Percentiles rank a stretch among this genome's conserved stretches.
phyloP scores from a whole-genome alignment of 1,140 invertebrate genomes.

The Tetramorium parvispinum region DNA sequence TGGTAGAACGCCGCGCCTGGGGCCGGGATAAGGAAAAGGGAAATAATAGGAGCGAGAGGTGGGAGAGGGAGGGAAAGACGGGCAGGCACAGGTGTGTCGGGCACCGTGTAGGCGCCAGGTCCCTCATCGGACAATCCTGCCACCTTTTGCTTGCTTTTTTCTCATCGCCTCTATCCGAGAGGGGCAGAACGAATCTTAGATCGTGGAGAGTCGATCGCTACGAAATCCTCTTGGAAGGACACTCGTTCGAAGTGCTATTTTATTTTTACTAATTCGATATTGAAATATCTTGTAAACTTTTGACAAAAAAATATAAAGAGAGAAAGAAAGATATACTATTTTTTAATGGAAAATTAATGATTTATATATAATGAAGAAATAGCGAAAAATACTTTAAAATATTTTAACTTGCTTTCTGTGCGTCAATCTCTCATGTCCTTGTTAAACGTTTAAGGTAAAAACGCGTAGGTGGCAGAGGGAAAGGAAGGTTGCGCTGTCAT shows the following conservation, averaged over 20 bases:
- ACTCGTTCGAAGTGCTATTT: conserved; percentile 4
- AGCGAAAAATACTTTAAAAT: neutral
- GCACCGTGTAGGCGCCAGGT: conserved; percentile 78
- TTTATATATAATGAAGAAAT: neutral
- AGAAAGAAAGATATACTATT: neutral
- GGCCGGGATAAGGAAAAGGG: conserved; percentile 27
- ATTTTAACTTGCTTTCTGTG: neutral
- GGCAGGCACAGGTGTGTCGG: conserved; percentile 79
- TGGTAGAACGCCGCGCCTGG: conserved; percentile 31
- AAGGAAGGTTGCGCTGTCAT: conserved; percentile 42
- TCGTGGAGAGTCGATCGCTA: conserved; percentile 6
- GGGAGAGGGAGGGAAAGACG: conserved; percentile 65
- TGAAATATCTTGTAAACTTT: neutral
- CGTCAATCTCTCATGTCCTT: conserved; percentile 33
- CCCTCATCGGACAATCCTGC: conserved; percentile 76
- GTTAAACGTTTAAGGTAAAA: conserved; percentile 36
- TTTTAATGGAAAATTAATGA: neutral
- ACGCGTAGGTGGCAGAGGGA: conserved; percentile 40
- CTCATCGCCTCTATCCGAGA: conserved; percentile 35
- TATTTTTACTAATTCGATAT: conserved; percentile 7
- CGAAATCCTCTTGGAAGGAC: conserved; percentile 6
- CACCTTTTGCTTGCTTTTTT: conserved; percentile 41
- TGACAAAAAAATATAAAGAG: neutral
- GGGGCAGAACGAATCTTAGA: conserved; percentile 49
- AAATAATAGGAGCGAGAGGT: conserved; percentile 55